Conservation (phyloP, 2,113 vertebrate genomes). For the Dasyprocta punctata region DNA sequence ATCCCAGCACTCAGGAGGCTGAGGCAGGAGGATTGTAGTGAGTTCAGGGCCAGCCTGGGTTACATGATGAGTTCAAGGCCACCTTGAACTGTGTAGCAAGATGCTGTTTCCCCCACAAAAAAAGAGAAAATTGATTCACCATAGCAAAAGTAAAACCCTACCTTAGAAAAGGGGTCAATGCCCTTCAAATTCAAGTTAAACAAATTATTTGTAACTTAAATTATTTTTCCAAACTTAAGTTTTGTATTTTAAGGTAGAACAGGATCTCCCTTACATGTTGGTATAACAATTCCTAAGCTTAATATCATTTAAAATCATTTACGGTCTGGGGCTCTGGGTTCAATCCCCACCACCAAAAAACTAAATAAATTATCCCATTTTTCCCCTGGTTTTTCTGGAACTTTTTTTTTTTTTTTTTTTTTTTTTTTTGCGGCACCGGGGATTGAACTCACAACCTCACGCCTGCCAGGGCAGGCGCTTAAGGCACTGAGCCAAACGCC, state of each 20-base stretch:
- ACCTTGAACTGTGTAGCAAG: neutral
- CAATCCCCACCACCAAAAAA: neutral
- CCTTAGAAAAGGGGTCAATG: neutral
- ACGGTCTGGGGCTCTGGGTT: neutral
- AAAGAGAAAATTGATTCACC: neutral
- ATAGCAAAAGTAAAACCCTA: constrained; percentile 20
- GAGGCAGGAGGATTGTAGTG: neutral
- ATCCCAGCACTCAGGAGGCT: neutral
- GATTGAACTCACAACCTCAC: no score
- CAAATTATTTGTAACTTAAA: constrained; percentile 31
- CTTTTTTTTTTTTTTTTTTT: no score
- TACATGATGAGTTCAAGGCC: neutral
- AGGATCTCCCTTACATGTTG: neutral
- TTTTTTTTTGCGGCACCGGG: no score
- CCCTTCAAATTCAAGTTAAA: neutral
- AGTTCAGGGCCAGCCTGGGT: neutral
- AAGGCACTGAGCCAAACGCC: no score
- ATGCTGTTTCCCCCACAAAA: neutral
- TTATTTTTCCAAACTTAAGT: constrained; percentile 1
- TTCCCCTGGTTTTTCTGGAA: constrained; percentile 8
- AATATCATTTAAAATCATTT: constrained; percentile 1
- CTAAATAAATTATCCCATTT: neutral
- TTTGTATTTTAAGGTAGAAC: constrained; percentile 38
- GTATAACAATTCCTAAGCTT: neutral
- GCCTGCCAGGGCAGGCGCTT: no score